Conservation (phyloP, 2,113 vertebrate genomes). For the Ochotona curzoniae region DNA sequence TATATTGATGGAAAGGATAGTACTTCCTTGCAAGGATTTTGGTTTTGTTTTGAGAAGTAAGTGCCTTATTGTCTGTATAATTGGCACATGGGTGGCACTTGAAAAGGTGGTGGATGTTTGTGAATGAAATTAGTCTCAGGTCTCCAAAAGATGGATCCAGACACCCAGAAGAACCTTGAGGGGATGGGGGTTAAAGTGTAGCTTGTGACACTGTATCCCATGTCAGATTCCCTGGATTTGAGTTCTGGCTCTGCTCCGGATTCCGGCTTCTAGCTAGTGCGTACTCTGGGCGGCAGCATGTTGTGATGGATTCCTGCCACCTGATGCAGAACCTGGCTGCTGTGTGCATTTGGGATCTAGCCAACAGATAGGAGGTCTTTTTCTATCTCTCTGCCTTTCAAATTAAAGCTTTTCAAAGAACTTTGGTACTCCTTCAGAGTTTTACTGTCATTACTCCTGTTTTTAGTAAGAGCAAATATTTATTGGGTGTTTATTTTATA, state of each 20-base stretch:
- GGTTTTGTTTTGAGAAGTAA: conserved; percentile 43
- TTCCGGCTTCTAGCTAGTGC: too few relatives aligned
- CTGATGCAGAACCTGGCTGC: too few relatives aligned
- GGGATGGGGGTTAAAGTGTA: too few relatives aligned
- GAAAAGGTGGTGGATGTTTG: background rate
- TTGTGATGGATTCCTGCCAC: too few relatives aligned
- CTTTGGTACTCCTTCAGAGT: background rate
- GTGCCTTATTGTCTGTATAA: background rate
- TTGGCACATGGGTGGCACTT: background rate
- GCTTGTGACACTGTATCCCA: too few relatives aligned
- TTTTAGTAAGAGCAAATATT: conserved; percentile 24
- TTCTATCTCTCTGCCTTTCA: too few relatives aligned
- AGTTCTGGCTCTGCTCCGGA: too few relatives aligned
- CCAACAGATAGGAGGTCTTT: too few relatives aligned
- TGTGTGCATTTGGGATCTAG: too few relatives aligned
- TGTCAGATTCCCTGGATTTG: too few relatives aligned
- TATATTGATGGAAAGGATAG: background rate
- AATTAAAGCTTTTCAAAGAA: background rate
- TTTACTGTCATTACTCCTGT: background rate
- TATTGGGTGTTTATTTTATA: conserved; percentile 17
- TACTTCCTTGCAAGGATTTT: background rate
- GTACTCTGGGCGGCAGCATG: too few relatives aligned
- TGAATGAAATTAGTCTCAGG: background rate
- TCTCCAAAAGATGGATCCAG: background rate
- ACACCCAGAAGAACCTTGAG: background rate